Base-by-base conservation (phyloP, 2,888 invertebrate species). In the Chymomyza fuscimana region DNA sequence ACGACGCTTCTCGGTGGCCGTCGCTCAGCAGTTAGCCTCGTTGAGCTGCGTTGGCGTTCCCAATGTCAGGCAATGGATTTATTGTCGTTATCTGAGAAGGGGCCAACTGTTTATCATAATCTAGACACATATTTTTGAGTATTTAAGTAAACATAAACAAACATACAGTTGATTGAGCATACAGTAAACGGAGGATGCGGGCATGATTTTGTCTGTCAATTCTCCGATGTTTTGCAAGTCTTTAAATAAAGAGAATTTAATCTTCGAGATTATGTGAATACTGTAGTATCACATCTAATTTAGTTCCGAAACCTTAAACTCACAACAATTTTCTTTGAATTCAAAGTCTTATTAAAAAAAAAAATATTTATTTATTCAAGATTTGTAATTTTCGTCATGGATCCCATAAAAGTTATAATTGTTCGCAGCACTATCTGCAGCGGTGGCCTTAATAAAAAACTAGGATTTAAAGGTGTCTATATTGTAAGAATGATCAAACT, bases 81-180 rank as follows among this genome's bases (percentile, higher is more conserved):
- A 87, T 86, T 82, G 76, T 76, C 74, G 78, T 70, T 87, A 86
- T 78, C 81, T 77, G 75, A 70, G 78, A 72, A 67, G 67, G 63
- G 69, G 72, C 64, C 83, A 78, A 86, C 73, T 82, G 83, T 85
- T 85, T 87, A 87, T 80, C 87, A 83, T 87, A 85, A 79, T 87
- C 76, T 73, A 85, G 82, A 81, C 80, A 78, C 74, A 87, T 76
- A 80, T 76, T 82, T 87, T 80, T 80, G 75, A 85, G 76, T 85
- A 77, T 87, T 83, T 87, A 87, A 87, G 81, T 73, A 76, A 80
- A 82, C 73, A 69, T 36, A 36, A 36, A 71, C 78, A 87, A 77
- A 78, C 77, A 82, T 70, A 63, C 65, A 65, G 67, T 60, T 70
- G 59, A 68, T 74, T 72, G 67, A 74, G 25, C 9, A 25, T 2